A percentile compares a stretch with the other conserved stretches of the same genome.
phyloP scores from a whole-genome alignment of 1,140 invertebrate species.

The Aphis gossypii region DNA sequence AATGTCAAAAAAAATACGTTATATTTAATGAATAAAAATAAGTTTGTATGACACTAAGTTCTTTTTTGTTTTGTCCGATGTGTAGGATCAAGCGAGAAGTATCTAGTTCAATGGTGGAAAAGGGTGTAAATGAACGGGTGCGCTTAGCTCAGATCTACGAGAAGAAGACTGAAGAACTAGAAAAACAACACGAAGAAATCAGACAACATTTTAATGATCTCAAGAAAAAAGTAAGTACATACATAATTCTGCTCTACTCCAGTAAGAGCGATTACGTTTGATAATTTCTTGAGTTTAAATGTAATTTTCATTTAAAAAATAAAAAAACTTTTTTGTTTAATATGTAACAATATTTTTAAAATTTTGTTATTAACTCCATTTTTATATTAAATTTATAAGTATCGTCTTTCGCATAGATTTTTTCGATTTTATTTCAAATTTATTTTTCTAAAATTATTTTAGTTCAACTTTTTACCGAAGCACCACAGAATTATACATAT shows the following conservation, averaged over 20 bases:
- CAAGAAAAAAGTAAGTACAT: slow-evolving; percentile 71
- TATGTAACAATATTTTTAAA: not conserved
- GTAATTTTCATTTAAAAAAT: too few relatives aligned
- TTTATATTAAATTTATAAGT: not conserved
- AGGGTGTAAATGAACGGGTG: slow-evolving; percentile 82
- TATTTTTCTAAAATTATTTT: not conserved
- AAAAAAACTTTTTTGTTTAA: not conserved
- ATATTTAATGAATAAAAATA: not conserved
- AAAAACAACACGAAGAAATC: slow-evolving; percentile 80
- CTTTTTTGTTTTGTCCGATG: slow-evolving; percentile 50
- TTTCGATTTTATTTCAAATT: not conserved
- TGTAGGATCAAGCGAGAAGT: slow-evolving; percentile 78
- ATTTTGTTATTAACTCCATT: not conserved
- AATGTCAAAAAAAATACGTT: not conserved
- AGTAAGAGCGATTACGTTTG: not conserved
- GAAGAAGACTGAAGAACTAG: slow-evolving; percentile 76
- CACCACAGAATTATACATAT: not conserved
- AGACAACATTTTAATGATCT: slow-evolving; percentile 74
- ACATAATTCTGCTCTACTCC: not conserved
- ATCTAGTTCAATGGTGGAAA: slow-evolving; percentile 77
- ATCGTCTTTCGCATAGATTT: not conserved
- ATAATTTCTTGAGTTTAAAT: not conserved
- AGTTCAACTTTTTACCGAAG: not conserved
- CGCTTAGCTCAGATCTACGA: slow-evolving; percentile 78
- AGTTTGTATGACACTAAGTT: not conserved